Conservation (phyloP, 2,113 vertebrate genomes). For the Peromyscus californicus region DNA sequence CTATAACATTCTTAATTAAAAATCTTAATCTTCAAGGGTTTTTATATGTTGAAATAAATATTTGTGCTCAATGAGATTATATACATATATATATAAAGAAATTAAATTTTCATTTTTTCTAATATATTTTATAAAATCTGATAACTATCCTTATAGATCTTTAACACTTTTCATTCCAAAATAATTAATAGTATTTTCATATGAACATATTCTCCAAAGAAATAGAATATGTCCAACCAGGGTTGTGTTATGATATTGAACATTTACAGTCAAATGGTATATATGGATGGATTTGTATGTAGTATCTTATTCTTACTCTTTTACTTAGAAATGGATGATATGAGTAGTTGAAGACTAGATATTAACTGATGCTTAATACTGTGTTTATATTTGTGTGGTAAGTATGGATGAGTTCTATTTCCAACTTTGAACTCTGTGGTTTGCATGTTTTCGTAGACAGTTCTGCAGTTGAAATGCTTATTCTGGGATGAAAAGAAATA, state of each 20-base stretch:
- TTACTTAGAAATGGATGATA: not conserved
- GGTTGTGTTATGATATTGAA: not conserved
- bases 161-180: not conserved
- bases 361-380: slow-evolving; percentile 9
- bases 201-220: not conserved
- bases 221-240: not conserved
- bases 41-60: slow-evolving; percentile 36
- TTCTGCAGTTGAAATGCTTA: slow-evolving; percentile 29
- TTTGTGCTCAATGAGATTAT: not conserved
- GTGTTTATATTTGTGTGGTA: not conserved
- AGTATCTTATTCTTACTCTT: not conserved
- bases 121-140: not conserved
- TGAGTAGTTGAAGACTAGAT: not conserved
- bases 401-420: not conserved
- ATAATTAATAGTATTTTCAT: not conserved
- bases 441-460: not conserved
- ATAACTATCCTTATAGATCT: not conserved
- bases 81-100: not conserved
- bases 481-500: not conserved
- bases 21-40: not conserved
- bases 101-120: not conserved
- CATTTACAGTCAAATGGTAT: not conserved
- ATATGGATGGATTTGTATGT: not conserved
- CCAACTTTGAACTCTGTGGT: not conserved
- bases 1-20: not conserved